These are phyloP conservation scores for Hypothenemus hampei DNA, from an alignment of 1,140 invertebrate species.

Conservation along the genomic window DNA sequence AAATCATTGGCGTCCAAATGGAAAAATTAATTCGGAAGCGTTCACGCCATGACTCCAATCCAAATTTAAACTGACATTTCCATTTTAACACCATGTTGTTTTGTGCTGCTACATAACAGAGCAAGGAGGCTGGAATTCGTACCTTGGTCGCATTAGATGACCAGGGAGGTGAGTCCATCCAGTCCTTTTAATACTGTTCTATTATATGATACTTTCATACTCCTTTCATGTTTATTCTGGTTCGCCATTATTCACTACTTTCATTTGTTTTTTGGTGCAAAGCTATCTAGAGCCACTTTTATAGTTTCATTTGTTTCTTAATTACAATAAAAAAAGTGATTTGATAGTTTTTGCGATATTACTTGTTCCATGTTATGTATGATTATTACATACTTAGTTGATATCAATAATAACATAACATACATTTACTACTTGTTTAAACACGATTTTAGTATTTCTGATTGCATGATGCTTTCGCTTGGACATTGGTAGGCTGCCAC, in stretches of 20 bases:
- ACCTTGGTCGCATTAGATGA: constrained; percentile 98
- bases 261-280: neutral
- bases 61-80: constrained; percentile 45
- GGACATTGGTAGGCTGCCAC: too few relatives aligned
- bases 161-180: constrained; percentile 92
- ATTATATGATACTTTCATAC: constrained; percentile 10
- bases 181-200: constrained; percentile 15
- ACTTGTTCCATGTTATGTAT: constrained; percentile 9
- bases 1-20: too few relatives aligned
- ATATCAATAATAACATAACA: too few relatives aligned
- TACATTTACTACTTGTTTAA: too few relatives aligned
- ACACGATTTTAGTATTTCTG: too few relatives aligned
- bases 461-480: too few relatives aligned
- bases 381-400: constrained; percentile 5
- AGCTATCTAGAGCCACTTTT: too few relatives aligned
- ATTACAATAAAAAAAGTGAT: too few relatives aligned
- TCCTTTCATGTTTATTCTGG: constrained; percentile 16
- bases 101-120: constrained; percentile 79
- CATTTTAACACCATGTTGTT: constrained; percentile 62
- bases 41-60: constrained; percentile 33
- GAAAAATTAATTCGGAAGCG: constrained; percentile 32
- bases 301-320: too few relatives aligned
- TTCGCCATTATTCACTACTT: constrained; percentile 3
- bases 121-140: constrained; percentile 98
- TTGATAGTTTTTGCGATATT: too few relatives aligned